Conservation (phyloP, 2,113 vertebrate genomes). For the Gnathonemus longibarbis region DNA sequence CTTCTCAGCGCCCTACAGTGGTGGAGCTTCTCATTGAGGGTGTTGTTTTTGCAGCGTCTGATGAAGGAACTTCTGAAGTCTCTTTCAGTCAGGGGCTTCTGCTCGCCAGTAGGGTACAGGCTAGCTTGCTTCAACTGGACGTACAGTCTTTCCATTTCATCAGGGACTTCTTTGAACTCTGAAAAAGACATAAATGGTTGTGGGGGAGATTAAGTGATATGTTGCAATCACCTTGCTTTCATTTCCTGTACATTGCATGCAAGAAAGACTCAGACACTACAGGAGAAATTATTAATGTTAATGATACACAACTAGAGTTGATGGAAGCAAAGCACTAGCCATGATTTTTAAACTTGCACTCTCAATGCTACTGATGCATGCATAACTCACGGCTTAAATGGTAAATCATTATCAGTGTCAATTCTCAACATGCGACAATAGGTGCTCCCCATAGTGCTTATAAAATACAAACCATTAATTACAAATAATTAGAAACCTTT, state of each 20-base stretch:
- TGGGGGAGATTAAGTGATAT: background rate
- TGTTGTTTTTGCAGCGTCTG: conserved; percentile 75
- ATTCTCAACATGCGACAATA: too few relatives aligned
- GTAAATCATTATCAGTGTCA: too few relatives aligned
- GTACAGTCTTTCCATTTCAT: conserved; percentile 77
- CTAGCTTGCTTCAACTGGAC: conserved; percentile 72
- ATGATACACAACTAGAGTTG: background rate
- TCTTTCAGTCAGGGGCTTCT: conserved; percentile 64
- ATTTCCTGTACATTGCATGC: background rate
- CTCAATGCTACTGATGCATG: background rate
- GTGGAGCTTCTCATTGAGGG: conserved; percentile 81
- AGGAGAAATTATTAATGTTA: background rate
- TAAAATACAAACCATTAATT: too few relatives aligned
- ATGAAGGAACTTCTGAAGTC: conserved; percentile 76
- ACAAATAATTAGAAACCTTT: too few relatives aligned
- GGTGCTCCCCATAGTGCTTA: too few relatives aligned
- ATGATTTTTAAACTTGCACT: background rate
- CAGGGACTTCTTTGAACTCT: conserved; percentile 34
- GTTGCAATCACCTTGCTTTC: background rate
- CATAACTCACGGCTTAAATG: background rate
- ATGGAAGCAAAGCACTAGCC: background rate
- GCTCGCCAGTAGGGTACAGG: conserved; percentile 68
- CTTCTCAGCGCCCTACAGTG: conserved; percentile 76
- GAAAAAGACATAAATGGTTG: background rate
- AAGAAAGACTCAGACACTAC: background rate